Evolutionary conservation across 2,888 invertebrate genomes (phyloP).

Genomic region (Allacma fusca): DNA sequence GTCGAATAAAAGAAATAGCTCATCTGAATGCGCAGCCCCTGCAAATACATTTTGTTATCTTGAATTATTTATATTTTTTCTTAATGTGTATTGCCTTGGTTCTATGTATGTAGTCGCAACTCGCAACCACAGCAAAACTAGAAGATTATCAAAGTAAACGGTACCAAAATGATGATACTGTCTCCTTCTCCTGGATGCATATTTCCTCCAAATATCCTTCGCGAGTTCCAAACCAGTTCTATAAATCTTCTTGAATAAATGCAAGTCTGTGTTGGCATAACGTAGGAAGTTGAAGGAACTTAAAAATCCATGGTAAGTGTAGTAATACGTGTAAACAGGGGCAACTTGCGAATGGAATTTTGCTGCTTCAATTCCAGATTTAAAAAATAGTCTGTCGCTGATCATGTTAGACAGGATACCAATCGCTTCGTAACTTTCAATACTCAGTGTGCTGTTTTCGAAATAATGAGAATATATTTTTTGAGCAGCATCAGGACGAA

Average conservation of each 20-base stretch:
- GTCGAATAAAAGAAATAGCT: neutral
- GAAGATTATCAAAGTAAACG: too few species aligned
- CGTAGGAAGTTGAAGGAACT: neutral
- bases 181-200: neutral
- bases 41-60: neutral
- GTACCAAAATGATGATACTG: neutral
- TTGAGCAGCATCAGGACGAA: neutral
- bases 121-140: too few species aligned
- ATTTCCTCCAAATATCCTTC: neutral
- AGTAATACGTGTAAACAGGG: neutral
- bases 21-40: neutral
- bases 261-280: neutral
- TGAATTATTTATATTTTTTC: too few species aligned
- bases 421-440: neutral
- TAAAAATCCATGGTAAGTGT: neutral
- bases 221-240: neutral
- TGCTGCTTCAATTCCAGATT: neutral
- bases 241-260: neutral
- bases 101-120: too few species aligned
- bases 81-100: too few species aligned
- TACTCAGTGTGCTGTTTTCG: neutral
- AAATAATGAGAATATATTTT: neutral
- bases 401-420: neutral
- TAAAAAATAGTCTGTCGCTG: neutral
- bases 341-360: neutral